Evolutionary conservation across 2,888 invertebrate genomes (phyloP).

Genomic region (Tachina grossa): DNA sequence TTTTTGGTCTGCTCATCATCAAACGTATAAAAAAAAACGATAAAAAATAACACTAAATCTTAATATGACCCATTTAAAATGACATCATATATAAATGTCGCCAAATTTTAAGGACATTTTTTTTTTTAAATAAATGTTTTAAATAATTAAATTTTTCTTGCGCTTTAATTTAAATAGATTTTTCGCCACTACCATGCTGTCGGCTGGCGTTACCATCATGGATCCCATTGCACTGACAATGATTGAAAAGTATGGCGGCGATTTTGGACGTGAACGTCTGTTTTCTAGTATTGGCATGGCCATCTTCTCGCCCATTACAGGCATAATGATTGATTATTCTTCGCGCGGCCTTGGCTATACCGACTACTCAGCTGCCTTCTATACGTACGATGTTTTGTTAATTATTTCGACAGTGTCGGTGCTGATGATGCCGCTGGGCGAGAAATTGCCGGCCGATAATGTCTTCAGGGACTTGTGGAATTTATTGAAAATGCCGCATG

Average conservation of each 20-base stretch:
- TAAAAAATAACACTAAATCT: not conserved
- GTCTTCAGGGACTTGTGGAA: constrained; percentile 89
- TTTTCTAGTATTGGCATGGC: constrained; percentile 93
- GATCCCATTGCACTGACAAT: constrained; percentile 94
- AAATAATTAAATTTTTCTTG: not conserved
- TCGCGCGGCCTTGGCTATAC: constrained; percentile 87
- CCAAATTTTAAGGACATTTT: not conserved
- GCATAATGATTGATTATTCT: constrained; percentile 88
- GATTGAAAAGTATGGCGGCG: constrained; percentile 92
- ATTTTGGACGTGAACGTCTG: constrained; percentile 91
- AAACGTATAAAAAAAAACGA: too few species aligned
- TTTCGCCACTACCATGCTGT: constrained; percentile 90
- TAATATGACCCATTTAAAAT: not conserved
- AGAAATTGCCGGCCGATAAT: constrained; percentile 90
- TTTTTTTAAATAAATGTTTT: not conserved
- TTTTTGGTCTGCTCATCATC: not conserved
- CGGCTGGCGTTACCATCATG: constrained; percentile 93
- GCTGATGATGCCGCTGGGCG: constrained; percentile 90
- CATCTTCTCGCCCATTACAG: constrained; percentile 91
- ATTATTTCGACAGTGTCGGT: constrained; percentile 89
- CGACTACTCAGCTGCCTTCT: constrained; percentile 94
- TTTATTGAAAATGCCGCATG: constrained; percentile 90
- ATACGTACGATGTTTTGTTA: constrained; percentile 88
- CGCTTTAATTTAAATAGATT: constrained; percentile 83
- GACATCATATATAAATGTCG: constrained; percentile 18